Percentiles rank a stretch among this genome's conserved stretches.
Evolutionary conservation across 2,113 vertebrate species (phyloP).

Genomic region (western clawed frog (Xenopus tropicalis)): UCB_Xtro_10.0 CM004451.2:24363001-24363500

Average conservation of each 20-base stretch:
- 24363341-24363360: no score
- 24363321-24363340: no score
- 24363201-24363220: background rate
- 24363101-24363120: background rate
- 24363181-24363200: background rate
- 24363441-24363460: no score
- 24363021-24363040: background rate
- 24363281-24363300: background rate
- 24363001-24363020: background rate
- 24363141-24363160: background rate
- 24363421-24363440: no score
- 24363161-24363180: background rate
- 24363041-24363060: background rate
- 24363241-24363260: background rate
- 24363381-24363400: no score
- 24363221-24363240: background rate
- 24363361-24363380: no score
- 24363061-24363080: background rate
- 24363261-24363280: background rate
- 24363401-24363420: no score
- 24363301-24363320: background rate
- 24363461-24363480: no score
- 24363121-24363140: background rate
- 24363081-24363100: background rate
- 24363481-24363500: no score